These are phyloP conservation scores for Diogma glabrata DNA, from an alignment of 2,888 invertebrate species.

Conservation along the genomic window DNA sequence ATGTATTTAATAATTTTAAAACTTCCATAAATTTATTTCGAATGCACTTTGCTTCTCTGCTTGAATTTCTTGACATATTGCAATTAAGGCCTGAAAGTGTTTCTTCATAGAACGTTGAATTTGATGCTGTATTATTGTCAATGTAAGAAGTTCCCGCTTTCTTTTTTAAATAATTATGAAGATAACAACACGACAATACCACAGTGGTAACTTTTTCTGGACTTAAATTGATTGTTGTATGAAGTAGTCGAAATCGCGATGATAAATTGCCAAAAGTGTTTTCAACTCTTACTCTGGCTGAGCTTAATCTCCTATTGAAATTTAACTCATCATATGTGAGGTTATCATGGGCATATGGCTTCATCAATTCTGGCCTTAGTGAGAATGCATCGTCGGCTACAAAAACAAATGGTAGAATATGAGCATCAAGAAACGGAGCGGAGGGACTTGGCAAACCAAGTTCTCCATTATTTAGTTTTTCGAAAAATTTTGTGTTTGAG, in stretches of 20 bases:
- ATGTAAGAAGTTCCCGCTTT: not conserved
- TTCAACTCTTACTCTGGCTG: conserved; percentile 4
- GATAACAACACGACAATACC: not conserved
- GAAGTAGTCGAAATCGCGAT: conserved; percentile 4
- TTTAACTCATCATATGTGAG: not conserved
- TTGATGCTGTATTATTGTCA: not conserved
- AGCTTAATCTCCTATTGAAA: conserved; percentile 3
- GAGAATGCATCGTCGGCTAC: not conserved
- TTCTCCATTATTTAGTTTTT: not conserved
- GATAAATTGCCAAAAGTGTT: not conserved
- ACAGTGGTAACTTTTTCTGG: not conserved
- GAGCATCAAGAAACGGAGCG: not conserved
- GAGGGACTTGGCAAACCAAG: not conserved
- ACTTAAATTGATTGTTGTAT: not conserved
- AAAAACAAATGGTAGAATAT: conserved; percentile 5
- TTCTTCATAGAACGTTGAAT: not conserved
- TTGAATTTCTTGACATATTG: conserved; percentile 4
- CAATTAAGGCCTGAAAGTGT: not conserved
- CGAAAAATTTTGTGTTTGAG: not conserved
- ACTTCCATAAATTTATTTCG: not conserved
- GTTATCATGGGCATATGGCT: not conserved
- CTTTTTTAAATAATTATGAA: conserved; percentile 2
- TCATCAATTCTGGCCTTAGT: not conserved
- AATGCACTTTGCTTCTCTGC: not conserved
- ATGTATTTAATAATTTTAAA: not conserved